phyloP scores from a whole-genome alignment of 2,888 invertebrate species.

The Euclidia mi region DNA sequence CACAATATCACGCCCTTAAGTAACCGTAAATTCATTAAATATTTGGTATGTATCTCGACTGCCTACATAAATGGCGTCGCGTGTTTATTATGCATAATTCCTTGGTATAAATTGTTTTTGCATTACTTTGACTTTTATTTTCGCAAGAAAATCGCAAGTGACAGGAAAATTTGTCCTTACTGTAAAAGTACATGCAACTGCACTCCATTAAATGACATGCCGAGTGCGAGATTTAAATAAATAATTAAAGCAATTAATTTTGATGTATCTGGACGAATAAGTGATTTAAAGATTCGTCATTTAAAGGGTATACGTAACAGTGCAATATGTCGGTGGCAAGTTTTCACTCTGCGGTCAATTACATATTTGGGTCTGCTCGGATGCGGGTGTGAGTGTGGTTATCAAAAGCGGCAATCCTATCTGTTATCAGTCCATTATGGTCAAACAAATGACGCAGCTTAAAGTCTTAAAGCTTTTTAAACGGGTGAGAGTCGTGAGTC shows the following conservation, averaged over 20 bases:
- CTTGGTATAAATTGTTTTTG: slow-evolving; percentile 31
- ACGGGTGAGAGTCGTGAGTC: slow-evolving; percentile 84
- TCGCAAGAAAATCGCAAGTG: slow-evolving; percentile 25
- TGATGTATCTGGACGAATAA: slow-evolving; percentile 31
- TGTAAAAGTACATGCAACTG: slow-evolving; percentile 41
- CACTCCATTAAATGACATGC: slow-evolving; percentile 35
- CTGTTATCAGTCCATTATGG: slow-evolving; percentile 87
- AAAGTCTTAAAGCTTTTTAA: slow-evolving; percentile 88
- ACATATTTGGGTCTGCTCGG: slow-evolving; percentile 41
- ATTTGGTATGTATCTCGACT: slow-evolving; percentile 65
- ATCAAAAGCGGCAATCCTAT: slow-evolving; percentile 74
- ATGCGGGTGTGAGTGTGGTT: slow-evolving; percentile 56
- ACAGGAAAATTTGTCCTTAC: slow-evolving; percentile 30
- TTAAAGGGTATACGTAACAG: slow-evolving; percentile 33
- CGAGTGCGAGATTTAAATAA: slow-evolving; percentile 39
- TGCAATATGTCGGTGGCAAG: slow-evolving; percentile 36
- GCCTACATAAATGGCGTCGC: slow-evolving; percentile 60
- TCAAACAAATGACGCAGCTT: slow-evolving; percentile 84
- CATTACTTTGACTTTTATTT: slow-evolving; percentile 33
- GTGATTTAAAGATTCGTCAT: slow-evolving; percentile 38
- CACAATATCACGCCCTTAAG: slow-evolving; percentile 81
- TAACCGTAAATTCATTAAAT: slow-evolving; percentile 74
- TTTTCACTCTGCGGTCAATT: slow-evolving; percentile 38
- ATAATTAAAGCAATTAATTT: slow-evolving; percentile 51
- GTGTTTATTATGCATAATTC: slow-evolving; percentile 50